Percentiles rank a stretch among this genome's conserved stretches.
These are phyloP conservation scores for Saturnia pavonia DNA, from an alignment of 2,888 invertebrate species.

Conservation along the genomic window DNA sequence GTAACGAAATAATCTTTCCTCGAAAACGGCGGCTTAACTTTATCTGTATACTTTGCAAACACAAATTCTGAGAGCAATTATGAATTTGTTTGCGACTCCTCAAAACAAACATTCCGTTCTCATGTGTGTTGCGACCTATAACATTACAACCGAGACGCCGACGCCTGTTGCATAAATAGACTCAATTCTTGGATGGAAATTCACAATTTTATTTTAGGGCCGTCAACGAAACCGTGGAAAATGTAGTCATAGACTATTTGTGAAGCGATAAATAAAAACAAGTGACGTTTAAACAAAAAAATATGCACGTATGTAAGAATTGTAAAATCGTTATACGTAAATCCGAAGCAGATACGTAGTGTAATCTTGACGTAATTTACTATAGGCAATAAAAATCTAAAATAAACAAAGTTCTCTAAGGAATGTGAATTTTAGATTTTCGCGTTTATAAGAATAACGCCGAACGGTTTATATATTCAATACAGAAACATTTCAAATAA, in stretches of 20 bases:
- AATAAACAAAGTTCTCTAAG: background rate
- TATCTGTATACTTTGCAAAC: conserved; percentile 24
- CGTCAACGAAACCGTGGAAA: conserved; percentile 49
- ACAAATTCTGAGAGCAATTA: conserved; percentile 66
- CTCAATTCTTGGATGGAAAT: conserved; percentile 71
- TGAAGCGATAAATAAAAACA: conserved; percentile 49
- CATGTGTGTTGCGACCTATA: conserved; percentile 67
- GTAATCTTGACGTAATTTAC: conserved; percentile 12
- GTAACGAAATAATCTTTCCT: background rate
- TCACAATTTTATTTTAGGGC: conserved; percentile 63
- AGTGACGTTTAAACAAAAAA: conserved; percentile 36
- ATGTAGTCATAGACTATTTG: conserved; percentile 57
- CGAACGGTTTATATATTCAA: background rate
- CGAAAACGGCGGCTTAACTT: background rate
- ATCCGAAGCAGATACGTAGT: conserved; percentile 21
- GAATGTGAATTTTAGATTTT: background rate
- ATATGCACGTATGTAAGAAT: background rate
- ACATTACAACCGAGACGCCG: conserved; percentile 60
- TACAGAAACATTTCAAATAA: too few relatives aligned
- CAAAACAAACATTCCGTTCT: conserved; percentile 73
- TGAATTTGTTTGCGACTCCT: conserved; percentile 73
- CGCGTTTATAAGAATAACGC: background rate
- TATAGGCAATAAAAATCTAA: background rate
- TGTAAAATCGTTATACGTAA: background rate
- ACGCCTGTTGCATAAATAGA: conserved; percentile 73